Percentiles rank a stretch among this genome's conserved stretches.
Evolutionary conservation across 2,113 vertebrate genomes (phyloP).

Genomic region (Zapornia atra): DNA sequence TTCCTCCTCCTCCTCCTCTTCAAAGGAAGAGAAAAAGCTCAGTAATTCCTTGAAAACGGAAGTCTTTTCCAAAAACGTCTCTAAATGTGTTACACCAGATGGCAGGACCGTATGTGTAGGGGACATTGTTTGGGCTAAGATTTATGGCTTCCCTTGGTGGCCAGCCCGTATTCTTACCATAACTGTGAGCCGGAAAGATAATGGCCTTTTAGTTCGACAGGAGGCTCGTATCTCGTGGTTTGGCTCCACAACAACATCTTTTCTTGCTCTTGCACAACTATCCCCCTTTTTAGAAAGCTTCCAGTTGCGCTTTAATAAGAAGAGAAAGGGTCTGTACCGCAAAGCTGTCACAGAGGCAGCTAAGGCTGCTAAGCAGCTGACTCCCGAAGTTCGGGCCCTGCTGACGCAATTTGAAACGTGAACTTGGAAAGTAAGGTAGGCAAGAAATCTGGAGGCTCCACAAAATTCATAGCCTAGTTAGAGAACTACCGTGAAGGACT

Average conservation of each 20-base stretch:
- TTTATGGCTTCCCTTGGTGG: slow-evolving; percentile 99
- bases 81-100: slow-evolving; percentile 90
- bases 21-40: slow-evolving; percentile 88
- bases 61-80: slow-evolving; percentile 95
- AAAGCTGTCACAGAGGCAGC: slow-evolving; percentile 97
- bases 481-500: slow-evolving; percentile 39
- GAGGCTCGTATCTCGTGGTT: slow-evolving; percentile 98
- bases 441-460: slow-evolving; percentile 70
- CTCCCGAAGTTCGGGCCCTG: slow-evolving; percentile 94
- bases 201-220: slow-evolving; percentile 89
- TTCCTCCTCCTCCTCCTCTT: slow-evolving; percentile 78
- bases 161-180: slow-evolving; percentile 93
- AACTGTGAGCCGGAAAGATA: slow-evolving; percentile 92
- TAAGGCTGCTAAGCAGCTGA: slow-evolving; percentile 95
- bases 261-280: slow-evolving; percentile 91
- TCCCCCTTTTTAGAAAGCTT: slow-evolving; percentile 98
- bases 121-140: slow-evolving; percentile 99
- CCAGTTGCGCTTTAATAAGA: slow-evolving; percentile 96
- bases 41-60: slow-evolving; percentile 90
- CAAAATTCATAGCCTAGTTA: slow-evolving; percentile 60
- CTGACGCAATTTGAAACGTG: slow-evolving; percentile 98
- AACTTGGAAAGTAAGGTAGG: slow-evolving; percentile 82
- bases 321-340: slow-evolving; percentile 97
- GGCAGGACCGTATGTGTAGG: slow-evolving; percentile 95
- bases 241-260: slow-evolving; percentile 97